Evolutionary conservation across 2,888 invertebrate species (phyloP).

Genomic region (Entomobrya proxima): DNA sequence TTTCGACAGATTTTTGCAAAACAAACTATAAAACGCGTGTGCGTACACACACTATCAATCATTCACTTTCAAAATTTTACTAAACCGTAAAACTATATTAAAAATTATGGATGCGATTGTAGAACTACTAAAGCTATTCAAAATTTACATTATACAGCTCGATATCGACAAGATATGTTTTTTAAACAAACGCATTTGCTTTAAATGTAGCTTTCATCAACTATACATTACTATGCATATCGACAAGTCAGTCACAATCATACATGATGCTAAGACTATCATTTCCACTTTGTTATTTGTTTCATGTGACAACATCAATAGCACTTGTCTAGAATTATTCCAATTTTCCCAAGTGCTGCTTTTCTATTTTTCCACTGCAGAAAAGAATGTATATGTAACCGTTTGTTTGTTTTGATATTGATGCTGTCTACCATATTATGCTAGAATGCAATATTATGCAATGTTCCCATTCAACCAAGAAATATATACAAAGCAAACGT

Average conservation of each 20-base stretch:
- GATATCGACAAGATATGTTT: no score
- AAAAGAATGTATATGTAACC: neutral
- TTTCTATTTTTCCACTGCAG: neutral
- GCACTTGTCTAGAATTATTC: constrained; percentile 73
- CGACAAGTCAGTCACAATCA: neutral
- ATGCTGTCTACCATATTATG: no score
- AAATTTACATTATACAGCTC: no score
- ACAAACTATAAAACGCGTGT: neutral
- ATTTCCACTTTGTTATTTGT: constrained; percentile 34
- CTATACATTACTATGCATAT: neutral
- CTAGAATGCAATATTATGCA: no score
- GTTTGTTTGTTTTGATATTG: neutral
- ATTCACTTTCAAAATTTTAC: neutral
- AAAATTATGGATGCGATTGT: no score
- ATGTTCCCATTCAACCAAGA: no score
- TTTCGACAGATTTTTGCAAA: neutral
- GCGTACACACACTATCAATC: neutral
- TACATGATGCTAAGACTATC: neutral
- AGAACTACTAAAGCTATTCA: no score
- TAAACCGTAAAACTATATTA: no score
- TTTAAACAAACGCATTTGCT: no score
- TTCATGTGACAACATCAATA: constrained; percentile 72
- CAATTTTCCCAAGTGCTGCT: constrained; percentile 72
- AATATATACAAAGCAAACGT: no score
- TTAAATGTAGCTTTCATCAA: no score